These are phyloP conservation scores for Myrmecobius fasciatus DNA, from an alignment of 2,113 vertebrate species.

Conservation along the genomic window DNA sequence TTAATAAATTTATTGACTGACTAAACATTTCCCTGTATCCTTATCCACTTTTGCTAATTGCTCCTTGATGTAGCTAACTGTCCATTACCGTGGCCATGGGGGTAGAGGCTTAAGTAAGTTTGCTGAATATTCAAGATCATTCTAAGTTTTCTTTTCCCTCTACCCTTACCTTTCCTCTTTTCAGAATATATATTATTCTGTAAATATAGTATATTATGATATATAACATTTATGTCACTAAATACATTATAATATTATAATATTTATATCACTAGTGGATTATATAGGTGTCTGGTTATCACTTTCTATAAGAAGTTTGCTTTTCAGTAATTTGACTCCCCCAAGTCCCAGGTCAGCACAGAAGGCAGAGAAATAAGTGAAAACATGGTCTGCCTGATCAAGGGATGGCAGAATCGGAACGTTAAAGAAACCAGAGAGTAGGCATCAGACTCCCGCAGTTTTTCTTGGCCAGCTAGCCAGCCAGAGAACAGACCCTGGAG, in stretches of 20 bases:
- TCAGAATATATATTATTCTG: background rate
- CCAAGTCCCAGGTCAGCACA: background rate
- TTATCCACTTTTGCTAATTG: background rate
- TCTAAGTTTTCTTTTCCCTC: background rate
- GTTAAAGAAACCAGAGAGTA: background rate
- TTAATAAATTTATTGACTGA: background rate
- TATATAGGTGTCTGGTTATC: background rate
- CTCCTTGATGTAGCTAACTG: background rate
- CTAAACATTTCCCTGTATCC: background rate
- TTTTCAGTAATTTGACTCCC: background rate
- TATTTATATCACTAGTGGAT: background rate
- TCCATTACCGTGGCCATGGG: background rate
- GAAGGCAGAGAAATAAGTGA: background rate
- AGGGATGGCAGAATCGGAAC: background rate
- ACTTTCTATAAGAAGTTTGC: background rate
- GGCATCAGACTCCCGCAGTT: background rate
- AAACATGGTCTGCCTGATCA: background rate
- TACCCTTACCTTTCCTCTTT: background rate
- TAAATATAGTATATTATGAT: too few relatives aligned
- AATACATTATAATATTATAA: background rate
- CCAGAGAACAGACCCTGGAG: background rate
- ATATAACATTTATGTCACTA: background rate
- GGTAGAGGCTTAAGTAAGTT: background rate
- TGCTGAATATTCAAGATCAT: background rate
- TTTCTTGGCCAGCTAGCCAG: background rate